Percentiles rank a stretch among this genome's conserved stretches.
Evolutionary conservation across 2,888 invertebrate species (phyloP).

Genomic region (Macaria notata): DNA sequence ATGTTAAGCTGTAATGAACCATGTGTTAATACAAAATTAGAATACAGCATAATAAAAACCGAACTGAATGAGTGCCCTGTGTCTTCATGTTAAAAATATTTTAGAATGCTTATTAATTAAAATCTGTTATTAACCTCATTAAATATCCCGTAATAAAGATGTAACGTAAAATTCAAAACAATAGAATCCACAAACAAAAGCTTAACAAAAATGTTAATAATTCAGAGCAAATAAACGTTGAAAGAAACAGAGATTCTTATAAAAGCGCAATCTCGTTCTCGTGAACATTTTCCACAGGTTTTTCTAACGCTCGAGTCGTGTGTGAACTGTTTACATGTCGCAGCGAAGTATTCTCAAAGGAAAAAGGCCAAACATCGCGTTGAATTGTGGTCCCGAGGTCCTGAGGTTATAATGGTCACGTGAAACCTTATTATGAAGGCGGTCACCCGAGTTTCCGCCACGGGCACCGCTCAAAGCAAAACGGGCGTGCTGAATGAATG

Average conservation of each 20-base stretch:
- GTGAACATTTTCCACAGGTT: neutral
- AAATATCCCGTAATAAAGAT: too few species aligned
- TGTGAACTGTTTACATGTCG: slow-evolving; percentile 29
- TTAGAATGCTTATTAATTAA: too few species aligned
- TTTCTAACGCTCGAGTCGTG: slow-evolving; percentile 24
- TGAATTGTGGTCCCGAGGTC: slow-evolving; percentile 31
- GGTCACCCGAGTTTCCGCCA: slow-evolving; percentile 36
- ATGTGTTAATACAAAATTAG: slow-evolving; percentile 1
- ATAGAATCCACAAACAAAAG: too few species aligned
- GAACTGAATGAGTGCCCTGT: too few species aligned
- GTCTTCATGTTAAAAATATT: too few species aligned
- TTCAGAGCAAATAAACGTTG: too few species aligned
- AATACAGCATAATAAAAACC: neutral
- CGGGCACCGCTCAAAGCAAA: slow-evolving; percentile 41
- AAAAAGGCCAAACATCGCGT: slow-evolving; percentile 33
- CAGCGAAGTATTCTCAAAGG: slow-evolving; percentile 30
- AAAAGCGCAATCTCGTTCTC: slow-evolving; percentile 30
- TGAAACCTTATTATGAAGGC: slow-evolving; percentile 40
- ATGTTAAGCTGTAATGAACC: slow-evolving; percentile 1
- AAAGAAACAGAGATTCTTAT: slow-evolving; percentile 11
- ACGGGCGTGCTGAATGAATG: slow-evolving; percentile 40
- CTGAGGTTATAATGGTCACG: slow-evolving; percentile 36
- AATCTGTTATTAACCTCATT: neutral
- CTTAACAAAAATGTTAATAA: too few species aligned
- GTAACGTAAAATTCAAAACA: too few species aligned